Evolutionary conservation across 1,140 invertebrate species (phyloP), one percentile per base, ranked within the genome.

Genomic region (Rhysida immarginata): DNA sequence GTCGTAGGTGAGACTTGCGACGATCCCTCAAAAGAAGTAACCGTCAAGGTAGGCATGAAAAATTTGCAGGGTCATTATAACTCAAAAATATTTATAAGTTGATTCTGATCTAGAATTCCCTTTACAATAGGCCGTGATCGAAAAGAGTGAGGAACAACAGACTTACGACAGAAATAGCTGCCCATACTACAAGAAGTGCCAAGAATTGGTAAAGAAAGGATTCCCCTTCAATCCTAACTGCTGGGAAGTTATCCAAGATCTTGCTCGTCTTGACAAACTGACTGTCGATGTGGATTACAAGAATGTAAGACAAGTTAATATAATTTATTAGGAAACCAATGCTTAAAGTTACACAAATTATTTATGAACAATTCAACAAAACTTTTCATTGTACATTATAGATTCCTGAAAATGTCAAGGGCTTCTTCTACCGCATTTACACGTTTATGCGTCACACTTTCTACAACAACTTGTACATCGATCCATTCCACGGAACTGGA

Each of bases 211-310:
- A 23, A 41, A 53, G 29, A 35, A 16, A 35, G 16, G 29, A 5
- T 35, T 35, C 5, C 2, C 13, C 27, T 55, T 11, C 25, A 24
- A 2, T n/a, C 13, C 5, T 3, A n/a, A 20, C 14, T 55, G 53
- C 27, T 23, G 16, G 20, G 24, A 48, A 46, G 11, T 26, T 2
- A 44, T 3, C 20, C 2, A 13, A 2, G 18, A 55, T n/a, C 24
- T 44, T 18, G 42, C 13, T 23, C 45, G 16, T 8, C 18, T 55
- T n/a, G 29, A 18, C 5, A 45, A 48, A 11, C 46, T 26, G 23
- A 29, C 24, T 26, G 8, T 55, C 26, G 53, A 55, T 26, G n/a
- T 55, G 2, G 42, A 55, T 25, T 46, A 55, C 43, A 18, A 55
- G 42, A 20, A 42, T 2, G 52, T 53, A 53, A 53, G n/a, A 8